A percentile compares a stretch with the other conserved stretches of the same genome.
Evolutionary conservation across 2,888 invertebrate species (phyloP).

Genomic region (Oeneis ivallda): DNA sequence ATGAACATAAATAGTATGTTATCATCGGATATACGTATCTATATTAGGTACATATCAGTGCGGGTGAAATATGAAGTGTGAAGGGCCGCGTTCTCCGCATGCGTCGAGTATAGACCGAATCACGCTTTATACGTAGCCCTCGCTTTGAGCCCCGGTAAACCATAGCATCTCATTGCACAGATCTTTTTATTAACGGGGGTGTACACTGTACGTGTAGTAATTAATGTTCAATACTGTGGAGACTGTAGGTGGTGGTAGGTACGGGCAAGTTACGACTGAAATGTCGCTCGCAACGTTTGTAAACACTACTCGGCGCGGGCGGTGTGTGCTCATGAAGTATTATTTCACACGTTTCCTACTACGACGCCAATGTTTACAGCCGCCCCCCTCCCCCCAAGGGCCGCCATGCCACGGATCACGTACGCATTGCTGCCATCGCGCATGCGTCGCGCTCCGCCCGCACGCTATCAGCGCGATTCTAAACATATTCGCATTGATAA

Average conservation of each 20-base stretch:
- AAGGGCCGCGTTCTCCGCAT: too few relatives aligned
- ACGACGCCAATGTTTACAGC: slow-evolving; percentile 32
- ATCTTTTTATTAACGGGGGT: too few relatives aligned
- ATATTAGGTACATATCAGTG: too few relatives aligned
- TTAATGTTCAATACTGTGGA: too few relatives aligned
- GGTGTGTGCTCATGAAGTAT: slow-evolving; percentile 11
- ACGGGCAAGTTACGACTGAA: not conserved
- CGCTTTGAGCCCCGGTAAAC: too few relatives aligned
- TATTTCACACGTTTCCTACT: slow-evolving; percentile 25
- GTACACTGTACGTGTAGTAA: too few relatives aligned
- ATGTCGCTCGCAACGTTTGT: slow-evolving; percentile 17
- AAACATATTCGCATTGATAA: slow-evolving; percentile 43
- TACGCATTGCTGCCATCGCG: slow-evolving; percentile 65
- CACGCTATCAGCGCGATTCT: slow-evolving; percentile 57
- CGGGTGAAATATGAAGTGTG: too few relatives aligned
- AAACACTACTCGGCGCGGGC: slow-evolving; percentile 15
- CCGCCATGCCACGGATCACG: slow-evolving; percentile 75
- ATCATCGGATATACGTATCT: too few relatives aligned
- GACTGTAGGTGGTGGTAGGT: not conserved
- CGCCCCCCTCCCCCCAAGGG: slow-evolving; percentile 43
- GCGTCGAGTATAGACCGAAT: too few relatives aligned
- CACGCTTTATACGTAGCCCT: too few relatives aligned
- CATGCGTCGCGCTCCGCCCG: slow-evolving; percentile 56
- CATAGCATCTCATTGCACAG: too few relatives aligned
- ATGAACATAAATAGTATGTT: too few relatives aligned